A percentile compares a stretch with the other conserved stretches of the same genome.
Evolutionary conservation across 2,113 vertebrate genomes (phyloP).

Genomic region (Ceratotherium simum): DNA sequence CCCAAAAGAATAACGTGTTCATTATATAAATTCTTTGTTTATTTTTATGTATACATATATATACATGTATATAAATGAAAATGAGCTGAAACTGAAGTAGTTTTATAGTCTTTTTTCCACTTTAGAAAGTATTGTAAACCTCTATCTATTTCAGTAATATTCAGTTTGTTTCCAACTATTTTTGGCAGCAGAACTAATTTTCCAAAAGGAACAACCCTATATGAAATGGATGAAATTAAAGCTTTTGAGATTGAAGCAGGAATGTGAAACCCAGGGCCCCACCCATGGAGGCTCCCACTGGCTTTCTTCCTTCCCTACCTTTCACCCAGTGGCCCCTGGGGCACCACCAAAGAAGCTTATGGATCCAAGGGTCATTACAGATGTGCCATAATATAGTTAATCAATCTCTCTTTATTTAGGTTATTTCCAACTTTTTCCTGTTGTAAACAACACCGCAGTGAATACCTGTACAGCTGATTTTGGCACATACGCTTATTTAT

Average conservation of each 20-base stretch:
- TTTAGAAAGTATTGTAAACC: not conserved
- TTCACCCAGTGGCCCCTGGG: not conserved
- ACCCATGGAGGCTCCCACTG: not conserved
- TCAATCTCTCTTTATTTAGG: not conserved
- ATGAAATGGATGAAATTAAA: not conserved
- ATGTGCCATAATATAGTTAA: not conserved
- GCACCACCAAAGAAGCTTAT: not conserved
- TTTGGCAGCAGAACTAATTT: slow-evolving; percentile 52
- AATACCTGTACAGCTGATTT: slow-evolving; percentile 17
- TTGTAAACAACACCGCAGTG: not conserved
- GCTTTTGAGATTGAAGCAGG: not conserved
- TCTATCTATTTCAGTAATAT: slow-evolving; percentile 37
- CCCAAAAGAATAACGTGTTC: not conserved
- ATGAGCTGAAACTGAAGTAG: not conserved
- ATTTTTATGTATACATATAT: not conserved
- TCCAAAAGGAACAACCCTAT: not conserved
- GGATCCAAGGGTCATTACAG: not conserved
- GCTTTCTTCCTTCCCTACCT: not conserved
- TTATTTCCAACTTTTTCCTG: slow-evolving; percentile 1
- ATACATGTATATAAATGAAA: not conserved
- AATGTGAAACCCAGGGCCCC: not conserved
- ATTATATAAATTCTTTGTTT: not conserved
- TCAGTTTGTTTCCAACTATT: not conserved
- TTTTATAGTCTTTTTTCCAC: not conserved
- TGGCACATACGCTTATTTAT: not conserved